phyloP scores from a whole-genome alignment of 37 sponge, comb jelly and placozoan genomes.

The Sycon ciliatum region DNA sequence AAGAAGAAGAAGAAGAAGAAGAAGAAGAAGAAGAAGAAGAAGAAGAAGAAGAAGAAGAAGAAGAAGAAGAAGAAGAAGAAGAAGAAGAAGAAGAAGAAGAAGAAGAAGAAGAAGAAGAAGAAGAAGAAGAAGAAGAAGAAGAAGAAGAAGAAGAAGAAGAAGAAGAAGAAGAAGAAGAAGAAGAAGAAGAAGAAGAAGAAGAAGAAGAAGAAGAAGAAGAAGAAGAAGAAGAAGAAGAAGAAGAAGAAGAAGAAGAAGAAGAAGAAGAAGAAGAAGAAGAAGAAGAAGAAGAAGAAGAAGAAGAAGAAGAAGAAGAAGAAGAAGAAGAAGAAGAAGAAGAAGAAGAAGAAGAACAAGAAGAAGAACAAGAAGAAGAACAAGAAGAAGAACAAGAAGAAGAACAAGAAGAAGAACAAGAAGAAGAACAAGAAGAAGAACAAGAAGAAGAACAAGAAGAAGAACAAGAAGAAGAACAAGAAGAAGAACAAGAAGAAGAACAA shows the following conservation, averaged over 20 bases:
- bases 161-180: not conserved
- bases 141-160: not conserved
- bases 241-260: not conserved
- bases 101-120: not conserved
- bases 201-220: not conserved
- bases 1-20: not conserved
- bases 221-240: not conserved
- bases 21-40: not conserved
- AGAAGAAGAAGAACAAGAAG: not conserved
- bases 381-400: not conserved
- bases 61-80: not conserved
- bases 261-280: not conserved
- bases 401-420: not conserved
- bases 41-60: not conserved
- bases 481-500: not conserved
- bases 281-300: not conserved
- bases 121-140: not conserved
- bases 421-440: not conserved
- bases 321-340: not conserved
- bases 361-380: not conserved
- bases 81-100: not conserved
- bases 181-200: not conserved
- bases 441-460: not conserved
- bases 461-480: not conserved
- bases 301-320: not conserved